Percentiles rank a stretch among this genome's conserved stretches.
phyloP scores from a whole-genome alignment of 2,888 invertebrate genomes.

The Parnassius apollo region DNA sequence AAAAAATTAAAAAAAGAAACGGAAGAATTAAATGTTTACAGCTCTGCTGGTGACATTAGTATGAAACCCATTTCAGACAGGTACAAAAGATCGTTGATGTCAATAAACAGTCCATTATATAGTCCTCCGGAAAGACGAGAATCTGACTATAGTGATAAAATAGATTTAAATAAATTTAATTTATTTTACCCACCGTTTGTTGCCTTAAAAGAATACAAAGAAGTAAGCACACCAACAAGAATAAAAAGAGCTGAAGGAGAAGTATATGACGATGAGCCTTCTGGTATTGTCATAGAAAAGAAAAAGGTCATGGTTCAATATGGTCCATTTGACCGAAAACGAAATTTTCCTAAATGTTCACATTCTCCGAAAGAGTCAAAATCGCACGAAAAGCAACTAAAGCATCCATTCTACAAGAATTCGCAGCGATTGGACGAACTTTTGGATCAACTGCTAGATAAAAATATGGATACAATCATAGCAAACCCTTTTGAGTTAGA shows the following conservation, averaged over 20 bases:
- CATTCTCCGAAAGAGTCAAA: conserved; percentile 49
- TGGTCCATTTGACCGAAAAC: conserved; percentile 35
- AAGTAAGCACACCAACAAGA: conserved; percentile 25
- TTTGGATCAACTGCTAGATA: conserved; percentile 48
- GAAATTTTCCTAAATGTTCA: conserved; percentile 53
- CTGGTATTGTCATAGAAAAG: conserved; percentile 49
- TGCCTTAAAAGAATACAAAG: conserved; percentile 5
- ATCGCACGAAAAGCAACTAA: conserved; percentile 51
- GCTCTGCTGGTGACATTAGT: conserved; percentile 23
- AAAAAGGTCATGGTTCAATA: conserved; percentile 51
- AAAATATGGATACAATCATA: conserved; percentile 36
- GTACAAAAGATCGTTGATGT: conserved; percentile 46
- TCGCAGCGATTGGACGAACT: conserved; percentile 55
- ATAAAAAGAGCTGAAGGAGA: conserved; percentile 33
- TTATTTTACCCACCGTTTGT: conserved; percentile 28
- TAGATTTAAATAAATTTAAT: conserved; percentile 24
- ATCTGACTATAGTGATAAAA: conserved; percentile 2
- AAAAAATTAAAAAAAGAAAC: conserved; percentile 48
- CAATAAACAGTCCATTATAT: conserved; percentile 5
- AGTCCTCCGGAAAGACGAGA: conserved; percentile 14
- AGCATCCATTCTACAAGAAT: conserved; percentile 61
- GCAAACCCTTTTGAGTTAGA: conserved; percentile 37
- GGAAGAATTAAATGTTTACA: conserved; percentile 22
- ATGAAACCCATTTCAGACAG: conserved; percentile 36
- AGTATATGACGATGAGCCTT: conserved; percentile 32